phyloP scores from a whole-genome alignment of 2,888 invertebrate genomes.

The Poecilus cupreus region DNA sequence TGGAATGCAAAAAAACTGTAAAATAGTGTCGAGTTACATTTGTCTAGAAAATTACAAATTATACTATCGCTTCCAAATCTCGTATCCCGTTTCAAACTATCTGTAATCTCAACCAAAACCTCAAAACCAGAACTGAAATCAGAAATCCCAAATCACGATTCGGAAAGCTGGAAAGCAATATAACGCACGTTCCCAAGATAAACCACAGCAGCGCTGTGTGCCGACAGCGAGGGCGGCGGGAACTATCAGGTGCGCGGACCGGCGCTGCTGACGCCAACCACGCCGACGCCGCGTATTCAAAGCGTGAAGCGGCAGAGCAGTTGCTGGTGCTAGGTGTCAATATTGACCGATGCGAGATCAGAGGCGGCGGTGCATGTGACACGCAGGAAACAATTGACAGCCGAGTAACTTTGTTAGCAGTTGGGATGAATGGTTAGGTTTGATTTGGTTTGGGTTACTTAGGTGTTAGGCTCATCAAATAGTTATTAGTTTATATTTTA shows the following conservation, averaged over 20 bases:
- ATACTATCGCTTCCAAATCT: neutral
- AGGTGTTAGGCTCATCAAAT: too few relatives aligned
- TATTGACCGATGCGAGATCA: slow-evolving; percentile 35
- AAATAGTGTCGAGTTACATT: too few relatives aligned
- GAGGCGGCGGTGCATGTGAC: neutral
- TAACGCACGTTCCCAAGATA: neutral
- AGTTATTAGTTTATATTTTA: too few relatives aligned
- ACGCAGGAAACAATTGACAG: neutral
- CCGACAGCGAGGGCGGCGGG: neutral
- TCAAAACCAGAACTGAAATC: neutral
- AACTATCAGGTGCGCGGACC: neutral
- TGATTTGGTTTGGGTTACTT: too few relatives aligned
- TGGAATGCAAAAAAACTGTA: too few relatives aligned
- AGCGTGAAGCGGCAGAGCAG: neutral
- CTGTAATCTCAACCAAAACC: neutral
- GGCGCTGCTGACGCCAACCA: neutral
- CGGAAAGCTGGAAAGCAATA: neutral
- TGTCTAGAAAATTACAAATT: too few relatives aligned
- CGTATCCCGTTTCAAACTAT: neutral
- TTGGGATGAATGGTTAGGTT: too few relatives aligned
- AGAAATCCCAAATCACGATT: neutral
- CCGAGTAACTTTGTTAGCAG: neutral
- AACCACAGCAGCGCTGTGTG: neutral
- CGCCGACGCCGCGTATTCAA: neutral
- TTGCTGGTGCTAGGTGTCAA: slow-evolving; percentile 12